These are phyloP conservation scores for Erpetoichthys calabaricus DNA, from an alignment of 2,797 vertebrate genomes.

Conservation along the genomic window DNA sequence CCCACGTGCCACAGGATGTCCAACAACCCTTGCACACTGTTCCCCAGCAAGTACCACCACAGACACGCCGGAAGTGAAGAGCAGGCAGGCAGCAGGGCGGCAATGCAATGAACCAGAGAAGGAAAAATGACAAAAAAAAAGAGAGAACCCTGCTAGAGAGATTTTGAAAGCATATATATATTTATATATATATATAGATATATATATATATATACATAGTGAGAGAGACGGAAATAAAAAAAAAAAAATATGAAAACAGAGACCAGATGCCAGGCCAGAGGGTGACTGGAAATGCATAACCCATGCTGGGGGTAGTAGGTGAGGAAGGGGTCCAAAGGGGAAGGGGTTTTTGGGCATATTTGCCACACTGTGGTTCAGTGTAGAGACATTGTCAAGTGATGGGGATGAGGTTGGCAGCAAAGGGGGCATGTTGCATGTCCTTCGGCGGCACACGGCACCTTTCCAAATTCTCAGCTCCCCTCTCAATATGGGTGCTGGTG, in stretches of 20 bases:
- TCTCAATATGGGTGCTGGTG: too few relatives aligned
- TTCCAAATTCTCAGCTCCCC: too few relatives aligned
- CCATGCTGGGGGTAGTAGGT: conserved; percentile 19
- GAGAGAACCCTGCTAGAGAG: conserved; percentile 5
- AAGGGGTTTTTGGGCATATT: conserved; percentile 1
- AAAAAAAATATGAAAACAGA: conserved; percentile 36
- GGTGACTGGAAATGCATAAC: conserved; percentile 46
- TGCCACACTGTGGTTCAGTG: conserved; percentile 18
- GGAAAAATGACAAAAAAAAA: conserved; percentile 23
- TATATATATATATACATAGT: too few relatives aligned
- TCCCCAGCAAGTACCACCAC: conserved; percentile 31
- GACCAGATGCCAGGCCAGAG: conserved; percentile 66
- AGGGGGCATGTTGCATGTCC: too few relatives aligned
- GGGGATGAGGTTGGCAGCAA: too few relatives aligned
- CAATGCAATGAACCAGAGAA: conserved; percentile 17
- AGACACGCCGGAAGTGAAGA: conserved; percentile 51
- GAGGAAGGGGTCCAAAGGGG: conserved; percentile 15
- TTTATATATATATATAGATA: too few relatives aligned
- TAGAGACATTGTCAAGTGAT: too few relatives aligned
- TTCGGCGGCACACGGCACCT: too few relatives aligned
- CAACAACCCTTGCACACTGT: conserved; percentile 20
- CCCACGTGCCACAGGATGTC: conserved; percentile 46
- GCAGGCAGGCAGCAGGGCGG: conserved; percentile 27
- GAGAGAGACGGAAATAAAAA: conserved; percentile 22
- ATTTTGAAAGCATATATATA: too few relatives aligned